Evolutionary conservation across 2,113 vertebrate species (phyloP).

Genomic region (Zosterops lateralis): DNA sequence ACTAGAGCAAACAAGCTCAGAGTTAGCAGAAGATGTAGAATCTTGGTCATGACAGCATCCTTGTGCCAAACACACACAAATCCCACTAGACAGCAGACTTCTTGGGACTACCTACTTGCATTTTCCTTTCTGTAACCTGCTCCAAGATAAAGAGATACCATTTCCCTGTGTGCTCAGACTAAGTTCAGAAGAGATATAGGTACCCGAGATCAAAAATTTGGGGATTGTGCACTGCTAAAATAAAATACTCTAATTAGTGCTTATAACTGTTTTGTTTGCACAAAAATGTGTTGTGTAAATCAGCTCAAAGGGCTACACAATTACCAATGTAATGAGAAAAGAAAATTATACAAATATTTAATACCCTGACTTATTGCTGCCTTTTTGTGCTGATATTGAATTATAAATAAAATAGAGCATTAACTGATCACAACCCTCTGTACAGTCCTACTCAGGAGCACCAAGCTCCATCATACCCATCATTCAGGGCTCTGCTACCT

Average conservation of each 20-base stretch:
- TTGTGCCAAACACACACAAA: background rate
- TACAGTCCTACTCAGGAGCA: background rate
- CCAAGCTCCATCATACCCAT: background rate
- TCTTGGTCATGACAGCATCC: background rate
- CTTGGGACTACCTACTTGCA: background rate
- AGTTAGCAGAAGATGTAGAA: background rate
- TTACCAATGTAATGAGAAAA: conserved; percentile 20
- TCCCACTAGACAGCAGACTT: background rate
- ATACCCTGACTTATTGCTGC: background rate
- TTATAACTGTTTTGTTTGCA: background rate
- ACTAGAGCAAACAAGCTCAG: background rate
- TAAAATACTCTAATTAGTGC: background rate
- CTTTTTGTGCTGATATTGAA: conserved; percentile 20
- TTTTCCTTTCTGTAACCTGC: background rate
- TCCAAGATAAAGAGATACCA: background rate
- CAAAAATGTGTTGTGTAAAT: conserved; percentile 39
- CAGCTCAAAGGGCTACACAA: background rate
- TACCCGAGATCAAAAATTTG: background rate
- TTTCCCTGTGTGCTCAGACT: background rate
- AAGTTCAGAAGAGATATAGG: background rate
- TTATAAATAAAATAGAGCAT: conserved; percentile 11
- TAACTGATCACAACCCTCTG: background rate
- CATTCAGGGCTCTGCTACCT: background rate
- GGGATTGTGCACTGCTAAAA: background rate
- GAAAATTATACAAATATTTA: conserved; percentile 9